These are phyloP conservation scores for Chionomys nivalis DNA, from an alignment of 2,113 vertebrate species.

Conservation along the genomic window DNA sequence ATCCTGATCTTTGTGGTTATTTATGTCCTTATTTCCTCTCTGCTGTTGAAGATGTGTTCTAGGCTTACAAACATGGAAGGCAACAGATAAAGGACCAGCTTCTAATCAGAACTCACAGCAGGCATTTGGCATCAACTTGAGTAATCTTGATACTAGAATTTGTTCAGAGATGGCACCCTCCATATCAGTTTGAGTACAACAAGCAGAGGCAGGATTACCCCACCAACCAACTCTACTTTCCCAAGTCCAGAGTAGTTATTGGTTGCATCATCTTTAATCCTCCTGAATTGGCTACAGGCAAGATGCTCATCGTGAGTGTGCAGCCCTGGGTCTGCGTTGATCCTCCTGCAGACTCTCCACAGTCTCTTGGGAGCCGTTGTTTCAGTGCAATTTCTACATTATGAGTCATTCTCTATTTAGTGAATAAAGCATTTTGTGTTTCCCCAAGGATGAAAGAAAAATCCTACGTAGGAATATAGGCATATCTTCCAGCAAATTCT, in stretches of 20 bases:
- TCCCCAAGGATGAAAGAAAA: constrained; percentile 21
- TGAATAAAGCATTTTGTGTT: constrained; percentile 56
- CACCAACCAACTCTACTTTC: constrained; percentile 11
- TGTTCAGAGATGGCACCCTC: constrained; percentile 10
- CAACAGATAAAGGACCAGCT: background rate
- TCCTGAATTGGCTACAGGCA: background rate
- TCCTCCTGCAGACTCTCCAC: constrained; percentile 24
- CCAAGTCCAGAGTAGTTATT: constrained; percentile 18
- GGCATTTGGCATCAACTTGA: background rate
- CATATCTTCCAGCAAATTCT: constrained; percentile 1
- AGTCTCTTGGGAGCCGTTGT: background rate
- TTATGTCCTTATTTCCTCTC: background rate
- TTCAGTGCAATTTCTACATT: background rate
- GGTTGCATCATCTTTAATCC: constrained; percentile 45
- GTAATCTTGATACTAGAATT: constrained; percentile 14
- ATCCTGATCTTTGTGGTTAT: background rate
- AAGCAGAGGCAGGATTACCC: constrained; percentile 14
- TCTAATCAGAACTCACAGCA: constrained; percentile 9
- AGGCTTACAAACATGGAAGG: background rate
- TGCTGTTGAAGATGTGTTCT: background rate
- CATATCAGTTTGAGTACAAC: background rate
- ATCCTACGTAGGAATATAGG: background rate
- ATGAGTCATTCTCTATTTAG: constrained; percentile 55
- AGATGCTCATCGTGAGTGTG: background rate
- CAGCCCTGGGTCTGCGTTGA: background rate